These are phyloP conservation scores for Taenaris catops DNA, from an alignment of 2,888 invertebrate species.

Conservation along the genomic window DNA sequence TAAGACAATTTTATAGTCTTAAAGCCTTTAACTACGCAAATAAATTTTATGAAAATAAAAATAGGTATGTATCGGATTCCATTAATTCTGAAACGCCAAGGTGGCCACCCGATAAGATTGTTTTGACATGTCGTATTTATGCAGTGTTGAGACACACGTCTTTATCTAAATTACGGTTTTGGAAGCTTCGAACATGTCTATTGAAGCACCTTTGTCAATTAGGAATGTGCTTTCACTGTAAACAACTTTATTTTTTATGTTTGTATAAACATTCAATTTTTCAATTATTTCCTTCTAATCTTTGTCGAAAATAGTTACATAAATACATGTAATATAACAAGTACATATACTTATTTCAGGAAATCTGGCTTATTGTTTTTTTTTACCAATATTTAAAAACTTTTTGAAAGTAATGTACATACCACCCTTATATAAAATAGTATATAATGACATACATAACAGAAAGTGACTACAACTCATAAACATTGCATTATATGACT, in stretches of 20 bases:
- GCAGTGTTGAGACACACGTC: constrained; percentile 54
- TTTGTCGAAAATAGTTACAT: no score
- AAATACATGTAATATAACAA: no score
- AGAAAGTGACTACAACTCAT: no score
- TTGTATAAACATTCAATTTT: no score
- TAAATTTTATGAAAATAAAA: constrained; percentile 33
- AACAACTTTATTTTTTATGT: constrained; percentile 29
- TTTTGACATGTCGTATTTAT: constrained; percentile 68
- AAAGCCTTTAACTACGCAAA: constrained; percentile 22
- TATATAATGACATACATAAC: no score
- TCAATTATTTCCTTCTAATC: no score
- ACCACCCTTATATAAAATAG: no score
- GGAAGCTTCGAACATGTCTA: constrained; percentile 63
- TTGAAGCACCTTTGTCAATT: constrained; percentile 48
- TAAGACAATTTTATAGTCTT: constrained; percentile 16
- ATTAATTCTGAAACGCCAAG: constrained; percentile 65
- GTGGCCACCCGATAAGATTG: constrained; percentile 68
- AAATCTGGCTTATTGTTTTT: no score
- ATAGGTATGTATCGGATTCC: constrained; percentile 44
- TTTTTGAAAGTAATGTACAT: no score
- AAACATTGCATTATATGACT: no score
- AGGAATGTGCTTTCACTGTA: constrained; percentile 36
- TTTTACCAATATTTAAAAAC: no score
- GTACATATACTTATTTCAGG: no score
- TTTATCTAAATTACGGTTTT: constrained; percentile 72